These are phyloP conservation scores for Monopterus albus DNA, from an alignment of 2,113 vertebrate species.

Conservation along the genomic window DNA sequence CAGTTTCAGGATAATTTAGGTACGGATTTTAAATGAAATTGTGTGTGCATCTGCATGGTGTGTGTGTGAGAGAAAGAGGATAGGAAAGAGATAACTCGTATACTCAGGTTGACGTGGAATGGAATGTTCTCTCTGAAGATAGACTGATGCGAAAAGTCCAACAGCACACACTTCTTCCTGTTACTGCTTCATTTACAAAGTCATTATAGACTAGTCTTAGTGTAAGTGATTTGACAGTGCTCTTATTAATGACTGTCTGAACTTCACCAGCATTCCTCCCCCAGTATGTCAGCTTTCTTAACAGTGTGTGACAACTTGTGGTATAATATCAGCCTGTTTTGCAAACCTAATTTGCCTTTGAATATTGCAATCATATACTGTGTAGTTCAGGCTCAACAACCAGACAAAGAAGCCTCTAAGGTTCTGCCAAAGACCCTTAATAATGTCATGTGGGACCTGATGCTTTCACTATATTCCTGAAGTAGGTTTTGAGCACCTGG, in stretches of 20 bases:
- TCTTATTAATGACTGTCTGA: constrained; percentile 33
- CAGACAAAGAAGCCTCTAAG: constrained; percentile 34
- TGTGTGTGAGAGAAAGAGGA: constrained; percentile 5
- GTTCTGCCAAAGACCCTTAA: constrained; percentile 24
- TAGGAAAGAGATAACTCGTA: constrained; percentile 36
- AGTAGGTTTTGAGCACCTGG: constrained; percentile 54
- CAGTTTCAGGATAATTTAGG: constrained; percentile 60
- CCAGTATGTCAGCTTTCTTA: constrained; percentile 22
- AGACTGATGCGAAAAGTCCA: constrained; percentile 34
- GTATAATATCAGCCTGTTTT: constrained; percentile 27
- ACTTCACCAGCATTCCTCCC: constrained; percentile 3
- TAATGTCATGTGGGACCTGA: constrained; percentile 42
- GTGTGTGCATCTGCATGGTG: constrained; percentile 25
- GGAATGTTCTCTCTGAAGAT: constrained; percentile 49
- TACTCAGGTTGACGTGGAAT: constrained; percentile 50
- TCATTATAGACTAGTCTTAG: constrained; percentile 1
- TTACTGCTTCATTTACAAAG: constrained; percentile 47
- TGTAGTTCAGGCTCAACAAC: constrained; percentile 29
- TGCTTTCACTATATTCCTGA: constrained; percentile 35
- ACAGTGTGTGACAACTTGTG: constrained; percentile 37
- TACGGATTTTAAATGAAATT: constrained; percentile 54
- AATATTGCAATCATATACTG: constrained; percentile 44
- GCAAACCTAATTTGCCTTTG: constrained; percentile 44
- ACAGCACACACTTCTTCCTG: constrained; percentile 9
- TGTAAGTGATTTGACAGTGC: constrained; percentile 17